Percentiles rank a stretch among this genome's conserved stretches.
Conservation (phyloP, 2,113 vertebrate species). For the Crotalus helleri region DNA sequence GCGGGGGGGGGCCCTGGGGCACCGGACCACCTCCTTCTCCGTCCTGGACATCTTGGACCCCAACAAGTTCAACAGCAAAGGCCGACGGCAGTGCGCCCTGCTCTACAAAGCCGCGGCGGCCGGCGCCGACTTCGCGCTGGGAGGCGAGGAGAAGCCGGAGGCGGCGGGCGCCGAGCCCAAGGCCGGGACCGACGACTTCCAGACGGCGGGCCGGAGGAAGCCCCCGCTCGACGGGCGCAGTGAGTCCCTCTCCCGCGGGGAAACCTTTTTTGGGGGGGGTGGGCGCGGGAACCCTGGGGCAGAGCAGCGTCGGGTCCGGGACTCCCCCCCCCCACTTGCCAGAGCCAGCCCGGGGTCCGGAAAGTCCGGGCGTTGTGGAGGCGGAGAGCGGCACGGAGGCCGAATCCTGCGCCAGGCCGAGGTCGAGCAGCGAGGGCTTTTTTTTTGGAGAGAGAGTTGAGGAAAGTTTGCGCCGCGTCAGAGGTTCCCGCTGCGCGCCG, state of each 20-base stretch:
- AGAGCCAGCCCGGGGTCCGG: neutral
- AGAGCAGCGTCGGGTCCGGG: neutral
- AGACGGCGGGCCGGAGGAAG: slow-evolving; percentile 65
- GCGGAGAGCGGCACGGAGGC: neutral
- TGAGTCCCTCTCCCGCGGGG: slow-evolving; percentile 59
- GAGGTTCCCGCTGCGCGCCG: neutral
- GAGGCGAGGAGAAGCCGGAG: slow-evolving; percentile 55
- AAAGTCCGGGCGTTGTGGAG: neutral
- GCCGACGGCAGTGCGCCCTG: slow-evolving; percentile 62
- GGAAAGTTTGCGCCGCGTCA: neutral
- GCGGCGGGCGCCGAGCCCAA: slow-evolving; percentile 66
- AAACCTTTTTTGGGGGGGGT: neutral
- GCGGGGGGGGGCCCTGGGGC: slow-evolving; percentile 60
- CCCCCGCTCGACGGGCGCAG: slow-evolving; percentile 65
- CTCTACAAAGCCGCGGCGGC: slow-evolving; percentile 61
- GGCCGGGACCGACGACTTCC: slow-evolving; percentile 71
- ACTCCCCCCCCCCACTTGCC: no score
- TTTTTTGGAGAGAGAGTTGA: neutral
- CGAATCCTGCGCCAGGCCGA: neutral
- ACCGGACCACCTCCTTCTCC: slow-evolving; percentile 94
- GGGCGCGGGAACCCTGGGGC: neutral
- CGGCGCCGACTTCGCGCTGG: slow-evolving; percentile 47
- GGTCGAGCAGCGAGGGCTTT: no score
- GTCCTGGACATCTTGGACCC: slow-evolving; percentile 96
- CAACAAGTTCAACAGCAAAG: slow-evolving; percentile 92